phyloP scores from a whole-genome alignment of 1,140 invertebrate species.

The Penaeus chinensis region DNA sequence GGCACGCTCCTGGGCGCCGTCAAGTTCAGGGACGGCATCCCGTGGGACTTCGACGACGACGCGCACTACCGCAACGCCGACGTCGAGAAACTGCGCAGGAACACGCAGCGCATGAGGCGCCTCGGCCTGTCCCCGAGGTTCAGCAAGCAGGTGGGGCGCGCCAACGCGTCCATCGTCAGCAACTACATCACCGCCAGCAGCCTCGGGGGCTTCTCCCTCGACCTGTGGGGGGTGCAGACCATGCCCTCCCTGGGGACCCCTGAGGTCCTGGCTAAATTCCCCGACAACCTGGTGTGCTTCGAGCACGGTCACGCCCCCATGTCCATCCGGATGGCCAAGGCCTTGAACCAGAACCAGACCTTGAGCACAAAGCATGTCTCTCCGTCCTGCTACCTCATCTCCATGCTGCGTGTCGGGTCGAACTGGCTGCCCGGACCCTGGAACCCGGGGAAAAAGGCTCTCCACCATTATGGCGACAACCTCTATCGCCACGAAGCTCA shows the following conservation, averaged over 20 bases:
- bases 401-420: conserved; percentile 44
- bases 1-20: conserved; percentile 64
- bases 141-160: conserved; percentile 36
- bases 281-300: conserved; percentile 51
- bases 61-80: conserved; percentile 45
- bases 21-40: conserved; percentile 63
- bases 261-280: conserved; percentile 19
- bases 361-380: conserved; percentile 2
- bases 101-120: conserved; percentile 48
- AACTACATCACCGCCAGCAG: conserved; percentile 53
- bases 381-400: conserved; percentile 41
- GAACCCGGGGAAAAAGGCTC: conserved; percentile 58
- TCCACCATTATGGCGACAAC: conserved; percentile 51
- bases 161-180: conserved; percentile 42
- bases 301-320: conserved; percentile 48
- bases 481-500: conserved; percentile 60
- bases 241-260: conserved; percentile 18
- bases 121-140: conserved; percentile 51
- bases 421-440: conserved; percentile 56
- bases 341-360: conserved; percentile 13
- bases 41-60: conserved; percentile 65
- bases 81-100: conserved; percentile 44
- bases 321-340: conserved; percentile 37
- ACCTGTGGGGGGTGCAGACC: conserved; percentile 48
- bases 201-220: conserved; percentile 58